Evolutionary conservation across 2,113 vertebrate genomes (phyloP).

Genomic region (Dasyornis broadbenti): DNA sequence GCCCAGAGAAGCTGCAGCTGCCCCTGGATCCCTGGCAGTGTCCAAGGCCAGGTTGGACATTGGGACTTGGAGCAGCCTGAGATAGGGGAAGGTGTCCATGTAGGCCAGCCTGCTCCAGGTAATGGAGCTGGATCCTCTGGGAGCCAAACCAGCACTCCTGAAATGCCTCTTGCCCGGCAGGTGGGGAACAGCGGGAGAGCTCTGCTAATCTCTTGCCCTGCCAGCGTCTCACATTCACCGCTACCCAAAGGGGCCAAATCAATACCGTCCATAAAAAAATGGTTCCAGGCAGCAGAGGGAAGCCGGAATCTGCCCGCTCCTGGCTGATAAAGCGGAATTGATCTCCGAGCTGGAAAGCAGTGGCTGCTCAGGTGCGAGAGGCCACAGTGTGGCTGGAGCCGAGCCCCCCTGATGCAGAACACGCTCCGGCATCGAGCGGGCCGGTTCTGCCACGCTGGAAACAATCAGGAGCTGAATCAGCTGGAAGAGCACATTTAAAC

Average conservation of each 20-base stretch:
- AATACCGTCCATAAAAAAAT: neutral
- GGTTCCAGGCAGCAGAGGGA: neutral
- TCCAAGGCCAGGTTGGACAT: neutral
- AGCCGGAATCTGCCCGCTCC: neutral
- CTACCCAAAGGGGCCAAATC: neutral
- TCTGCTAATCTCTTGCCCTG: neutral
- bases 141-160: neutral
- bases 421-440: neutral
- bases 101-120: neutral
- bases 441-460: neutral
- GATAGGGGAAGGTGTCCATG: neutral
- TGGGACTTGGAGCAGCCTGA: neutral
- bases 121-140: accelerated
- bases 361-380: neutral
- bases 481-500: conserved; percentile 16
- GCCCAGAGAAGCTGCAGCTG: neutral
- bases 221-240: neutral
- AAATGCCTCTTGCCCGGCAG: accelerated
- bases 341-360: neutral
- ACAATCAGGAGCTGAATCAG: conserved; percentile 53
- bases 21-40: neutral
- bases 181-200: neutral
- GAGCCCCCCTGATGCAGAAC: neutral
- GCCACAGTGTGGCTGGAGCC: accelerated
- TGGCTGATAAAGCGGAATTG: conserved; percentile 2